Percentiles rank a stretch among this genome's conserved stretches.
Conservation (phyloP, 2,797 vertebrate genomes). For the Mycteria americana region DNA sequence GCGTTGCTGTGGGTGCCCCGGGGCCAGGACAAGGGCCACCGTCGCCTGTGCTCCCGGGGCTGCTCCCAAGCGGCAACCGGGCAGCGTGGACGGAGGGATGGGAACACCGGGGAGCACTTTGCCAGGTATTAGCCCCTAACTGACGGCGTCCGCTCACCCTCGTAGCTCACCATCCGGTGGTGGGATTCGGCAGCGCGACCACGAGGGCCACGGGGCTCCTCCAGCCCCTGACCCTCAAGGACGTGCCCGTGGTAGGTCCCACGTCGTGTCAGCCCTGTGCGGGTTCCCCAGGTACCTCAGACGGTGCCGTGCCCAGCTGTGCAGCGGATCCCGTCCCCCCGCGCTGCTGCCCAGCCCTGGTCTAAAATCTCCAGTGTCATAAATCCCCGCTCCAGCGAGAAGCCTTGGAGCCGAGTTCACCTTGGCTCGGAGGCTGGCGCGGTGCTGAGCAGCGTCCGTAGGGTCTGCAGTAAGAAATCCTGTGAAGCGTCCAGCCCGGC, state of each 20-base stretch:
- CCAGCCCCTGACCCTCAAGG: neutral
- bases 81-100: neutral
- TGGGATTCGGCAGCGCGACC: neutral
- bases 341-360: neutral
- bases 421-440: neutral
- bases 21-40: neutral
- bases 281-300: neutral
- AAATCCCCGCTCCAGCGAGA: neutral
- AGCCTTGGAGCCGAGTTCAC: neutral
- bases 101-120: neutral
- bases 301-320: rapidly evolving
- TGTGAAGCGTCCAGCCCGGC: rapidly evolving
- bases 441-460: neutral
- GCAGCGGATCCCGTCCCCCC: rapidly evolving
- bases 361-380: neutral
- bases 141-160: rapidly evolving
- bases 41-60: too few species aligned
- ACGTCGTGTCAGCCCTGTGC: rapidly evolving
- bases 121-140: neutral
- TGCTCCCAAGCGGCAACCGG: neutral
- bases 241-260: neutral
- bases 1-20: neutral
- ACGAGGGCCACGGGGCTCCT: neutral
- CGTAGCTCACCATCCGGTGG: neutral
- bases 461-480: neutral